Conservation (phyloP, 1,140 invertebrate genomes). For the Drosophila quadrilineata region DNA sequence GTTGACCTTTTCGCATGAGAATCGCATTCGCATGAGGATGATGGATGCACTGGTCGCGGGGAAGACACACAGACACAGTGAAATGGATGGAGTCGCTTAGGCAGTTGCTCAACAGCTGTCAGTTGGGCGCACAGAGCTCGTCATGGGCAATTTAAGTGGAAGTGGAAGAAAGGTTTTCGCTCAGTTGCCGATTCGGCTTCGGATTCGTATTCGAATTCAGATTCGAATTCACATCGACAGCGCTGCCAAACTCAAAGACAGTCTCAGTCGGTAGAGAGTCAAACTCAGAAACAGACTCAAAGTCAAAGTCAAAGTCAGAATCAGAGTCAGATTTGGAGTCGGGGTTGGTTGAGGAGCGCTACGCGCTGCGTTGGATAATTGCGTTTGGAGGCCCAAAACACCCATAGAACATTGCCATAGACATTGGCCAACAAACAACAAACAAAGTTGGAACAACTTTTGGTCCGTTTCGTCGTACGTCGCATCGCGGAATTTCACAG, state of each 20-base stretch:
- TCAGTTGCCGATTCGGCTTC: not conserved
- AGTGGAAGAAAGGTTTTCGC: conserved; percentile 52
- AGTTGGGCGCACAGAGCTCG: conserved; percentile 68
- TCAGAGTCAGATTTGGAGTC: conserved; percentile 12
- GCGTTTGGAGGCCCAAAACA: conserved; percentile 31
- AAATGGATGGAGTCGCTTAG: no score
- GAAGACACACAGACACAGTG: conserved; percentile 25
- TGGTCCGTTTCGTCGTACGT: conserved; percentile 24
- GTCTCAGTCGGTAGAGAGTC: not conserved
- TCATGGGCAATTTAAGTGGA: conserved; percentile 75
- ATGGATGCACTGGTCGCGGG: conserved; percentile 59
- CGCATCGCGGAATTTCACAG: conserved; percentile 68
- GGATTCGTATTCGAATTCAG: not conserved
- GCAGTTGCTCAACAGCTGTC: conserved; percentile 63
- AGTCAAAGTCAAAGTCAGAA: conserved; percentile 14
- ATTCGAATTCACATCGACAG: not conserved
- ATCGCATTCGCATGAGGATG: conserved; percentile 61
- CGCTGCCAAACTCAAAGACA: not conserved
- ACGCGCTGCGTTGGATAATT: conserved; percentile 47
- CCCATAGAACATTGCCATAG: conserved; percentile 37
- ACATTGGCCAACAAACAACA: conserved; percentile 17
- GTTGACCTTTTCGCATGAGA: conserved; percentile 77
- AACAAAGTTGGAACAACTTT: conserved; percentile 24
- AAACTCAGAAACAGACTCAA: conserved; percentile 9
- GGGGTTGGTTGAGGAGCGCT: no score